phyloP scores from a whole-genome alignment of 2,797 vertebrate genomes.

The Leptodactylus fallax region DNA sequence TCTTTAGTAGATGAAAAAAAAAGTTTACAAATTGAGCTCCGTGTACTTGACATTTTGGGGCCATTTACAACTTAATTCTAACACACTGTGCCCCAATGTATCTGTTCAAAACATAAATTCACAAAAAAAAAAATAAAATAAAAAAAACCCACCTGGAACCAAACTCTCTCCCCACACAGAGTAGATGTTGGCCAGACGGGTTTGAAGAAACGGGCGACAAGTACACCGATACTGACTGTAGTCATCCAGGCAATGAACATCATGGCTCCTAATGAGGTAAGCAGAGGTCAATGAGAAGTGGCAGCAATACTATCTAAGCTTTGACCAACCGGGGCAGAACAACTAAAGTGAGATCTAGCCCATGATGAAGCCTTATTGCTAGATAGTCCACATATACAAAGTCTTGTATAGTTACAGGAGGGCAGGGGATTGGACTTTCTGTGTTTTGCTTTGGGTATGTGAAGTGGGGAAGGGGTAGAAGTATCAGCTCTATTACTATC shows the following conservation, averaged over 20 bases:
- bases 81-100: no score
- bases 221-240: conserved; percentile 80
- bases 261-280: conserved; percentile 70
- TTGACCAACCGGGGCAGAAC: neutral
- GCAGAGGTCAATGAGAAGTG: neutral
- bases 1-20: no score
- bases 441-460: neutral
- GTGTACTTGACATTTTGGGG: no score
- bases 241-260: conserved; percentile 89
- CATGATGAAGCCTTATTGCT: neutral
- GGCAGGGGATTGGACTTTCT: neutral
- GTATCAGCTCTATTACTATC: neutral
- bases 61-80: no score
- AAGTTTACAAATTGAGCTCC: no score
- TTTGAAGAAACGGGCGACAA: conserved; percentile 87
- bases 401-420: neutral
- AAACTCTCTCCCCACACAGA: conserved; percentile 79
- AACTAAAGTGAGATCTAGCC: neutral
- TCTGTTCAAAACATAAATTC: no score
- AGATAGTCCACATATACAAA: neutral
- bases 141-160: conserved; percentile 85
- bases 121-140: no score
- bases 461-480: neutral
- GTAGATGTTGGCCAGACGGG: conserved; percentile 78
- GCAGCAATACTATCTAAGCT: no score